phyloP scores from a whole-genome alignment of 2,113 vertebrate species.

The Chloroceryle aenea region DNA sequence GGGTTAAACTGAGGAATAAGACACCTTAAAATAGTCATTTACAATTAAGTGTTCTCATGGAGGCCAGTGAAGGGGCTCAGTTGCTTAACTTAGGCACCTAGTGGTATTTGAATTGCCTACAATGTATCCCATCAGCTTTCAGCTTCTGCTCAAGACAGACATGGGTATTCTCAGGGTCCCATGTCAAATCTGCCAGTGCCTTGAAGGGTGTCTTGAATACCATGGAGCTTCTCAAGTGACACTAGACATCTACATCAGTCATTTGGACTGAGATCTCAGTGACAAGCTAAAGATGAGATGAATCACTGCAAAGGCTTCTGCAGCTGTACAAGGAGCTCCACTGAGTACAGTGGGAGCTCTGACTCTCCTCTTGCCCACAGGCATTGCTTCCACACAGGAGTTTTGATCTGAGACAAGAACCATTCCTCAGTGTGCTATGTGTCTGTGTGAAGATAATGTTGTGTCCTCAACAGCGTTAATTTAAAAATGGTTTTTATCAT shows the following conservation, averaged over 20 bases:
- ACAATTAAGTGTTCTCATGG: background rate
- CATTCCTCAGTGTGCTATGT: background rate
- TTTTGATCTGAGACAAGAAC: background rate
- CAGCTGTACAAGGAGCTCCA: background rate
- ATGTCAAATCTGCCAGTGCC: background rate
- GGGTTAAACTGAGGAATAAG: background rate
- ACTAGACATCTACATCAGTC: background rate
- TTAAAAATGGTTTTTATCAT: background rate
- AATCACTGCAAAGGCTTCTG: background rate
- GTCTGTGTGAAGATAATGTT: background rate
- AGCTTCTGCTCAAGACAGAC: background rate
- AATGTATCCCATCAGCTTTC: background rate
- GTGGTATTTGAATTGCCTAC: background rate
- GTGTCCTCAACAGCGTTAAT: background rate
- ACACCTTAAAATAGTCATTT: background rate
- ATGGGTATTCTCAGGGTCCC: accelerated
- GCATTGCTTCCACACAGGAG: background rate
- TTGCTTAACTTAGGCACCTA: background rate
- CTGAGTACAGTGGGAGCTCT: background rate
- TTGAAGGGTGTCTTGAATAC: background rate
- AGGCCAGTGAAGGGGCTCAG: background rate
- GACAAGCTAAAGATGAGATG: background rate
- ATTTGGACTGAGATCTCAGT: background rate
- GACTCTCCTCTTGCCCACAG: background rate
- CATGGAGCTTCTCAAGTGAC: background rate